Conservation (phyloP, 2,888 invertebrate species). For the Agrotis puta region DNA sequence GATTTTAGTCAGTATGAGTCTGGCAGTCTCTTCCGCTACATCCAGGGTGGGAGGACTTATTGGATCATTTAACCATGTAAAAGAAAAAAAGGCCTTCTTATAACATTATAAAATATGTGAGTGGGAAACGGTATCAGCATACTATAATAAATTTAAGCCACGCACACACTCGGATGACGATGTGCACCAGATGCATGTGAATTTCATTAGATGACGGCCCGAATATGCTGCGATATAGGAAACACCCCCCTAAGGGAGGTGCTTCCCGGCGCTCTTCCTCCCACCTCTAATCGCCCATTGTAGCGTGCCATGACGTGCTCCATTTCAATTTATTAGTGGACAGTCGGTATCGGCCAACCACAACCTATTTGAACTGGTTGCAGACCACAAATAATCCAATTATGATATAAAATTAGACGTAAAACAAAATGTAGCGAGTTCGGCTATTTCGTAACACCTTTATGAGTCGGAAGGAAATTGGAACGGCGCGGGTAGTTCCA, state of each 20-base stretch:
- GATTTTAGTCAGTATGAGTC: too few species aligned
- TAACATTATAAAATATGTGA: too few species aligned
- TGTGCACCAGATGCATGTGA: neutral
- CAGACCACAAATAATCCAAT: slow-evolving; percentile 18
- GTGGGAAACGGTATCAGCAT: too few species aligned
- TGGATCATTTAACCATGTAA: too few species aligned
- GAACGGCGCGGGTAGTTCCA: slow-evolving; percentile 49
- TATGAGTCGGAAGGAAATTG: slow-evolving; percentile 29
- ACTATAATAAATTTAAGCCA: neutral
- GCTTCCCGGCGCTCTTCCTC: slow-evolving; percentile 1
- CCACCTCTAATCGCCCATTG: slow-evolving; percentile 28
- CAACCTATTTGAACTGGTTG: slow-evolving; percentile 32
- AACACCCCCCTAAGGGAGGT: slow-evolving; percentile 26
- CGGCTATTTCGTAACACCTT: slow-evolving; percentile 31
- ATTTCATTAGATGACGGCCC: slow-evolving; percentile 10
- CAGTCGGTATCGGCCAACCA: slow-evolving; percentile 22
- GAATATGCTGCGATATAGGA: slow-evolving; percentile 12
- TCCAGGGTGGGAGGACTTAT: too few species aligned
- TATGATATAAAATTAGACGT: slow-evolving; percentile 8
- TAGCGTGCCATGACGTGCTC: slow-evolving; percentile 27
- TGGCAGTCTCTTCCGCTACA: too few species aligned
- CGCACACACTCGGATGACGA: neutral
- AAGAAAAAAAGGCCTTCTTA: too few species aligned
- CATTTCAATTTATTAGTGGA: slow-evolving; percentile 52
- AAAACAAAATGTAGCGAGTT: neutral